phyloP scores from a whole-genome alignment of 2,113 vertebrate genomes.

The Prionailurus viverrinus region DNA sequence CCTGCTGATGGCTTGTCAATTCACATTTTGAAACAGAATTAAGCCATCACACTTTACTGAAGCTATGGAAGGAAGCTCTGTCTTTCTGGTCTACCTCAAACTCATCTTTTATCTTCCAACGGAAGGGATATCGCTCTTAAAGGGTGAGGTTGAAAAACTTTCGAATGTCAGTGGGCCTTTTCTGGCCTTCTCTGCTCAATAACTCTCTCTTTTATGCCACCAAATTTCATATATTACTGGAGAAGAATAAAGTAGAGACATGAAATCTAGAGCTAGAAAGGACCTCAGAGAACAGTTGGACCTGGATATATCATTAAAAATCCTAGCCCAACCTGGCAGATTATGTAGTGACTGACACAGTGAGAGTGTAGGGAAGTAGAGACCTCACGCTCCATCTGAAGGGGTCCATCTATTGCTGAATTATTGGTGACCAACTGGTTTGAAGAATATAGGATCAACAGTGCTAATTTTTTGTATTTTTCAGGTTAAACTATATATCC shows the following conservation, averaged over 20 bases:
- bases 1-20: not conserved
- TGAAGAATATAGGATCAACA: not conserved
- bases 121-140: not conserved
- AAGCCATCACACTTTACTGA: not conserved
- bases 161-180: not conserved
- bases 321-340: too few species aligned
- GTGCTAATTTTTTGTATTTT: not conserved
- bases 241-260: not conserved
- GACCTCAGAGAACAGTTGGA: not conserved
- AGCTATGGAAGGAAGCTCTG: not conserved
- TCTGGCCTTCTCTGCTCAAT: not conserved
- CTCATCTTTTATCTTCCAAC: not conserved
- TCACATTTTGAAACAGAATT: not conserved
- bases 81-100: not conserved
- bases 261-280: not conserved
- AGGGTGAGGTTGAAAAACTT: not conserved
- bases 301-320: not conserved
- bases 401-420: not conserved
- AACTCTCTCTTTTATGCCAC: not conserved
- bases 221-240: not conserved
- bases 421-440: not conserved
- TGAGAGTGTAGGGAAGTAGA: not conserved
- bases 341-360: not conserved
- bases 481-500: not conserved
- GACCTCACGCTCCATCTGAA: not conserved